phyloP scores from a whole-genome alignment of 2,113 vertebrate genomes.

The Rhinichthys klamathensis region DNA sequence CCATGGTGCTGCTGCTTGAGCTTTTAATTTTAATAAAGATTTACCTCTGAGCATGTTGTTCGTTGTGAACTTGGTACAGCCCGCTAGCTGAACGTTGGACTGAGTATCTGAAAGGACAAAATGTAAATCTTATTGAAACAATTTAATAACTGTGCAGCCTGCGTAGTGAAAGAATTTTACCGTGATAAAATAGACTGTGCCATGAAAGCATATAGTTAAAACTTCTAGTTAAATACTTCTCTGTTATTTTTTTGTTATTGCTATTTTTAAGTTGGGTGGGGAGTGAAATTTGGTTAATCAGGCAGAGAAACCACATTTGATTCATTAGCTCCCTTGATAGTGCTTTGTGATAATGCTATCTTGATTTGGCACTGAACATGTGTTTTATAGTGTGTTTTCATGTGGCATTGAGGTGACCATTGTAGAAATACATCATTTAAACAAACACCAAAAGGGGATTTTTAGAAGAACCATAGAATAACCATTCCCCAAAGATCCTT shows the following conservation, averaged over 20 bases:
- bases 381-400: neutral
- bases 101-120: neutral
- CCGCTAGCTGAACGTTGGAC: constrained; percentile 52
- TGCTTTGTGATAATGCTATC: constrained; percentile 1
- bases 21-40: constrained; percentile 51
- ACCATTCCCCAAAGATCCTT: neutral
- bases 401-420: neutral
- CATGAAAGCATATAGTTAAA: neutral
- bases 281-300: neutral
- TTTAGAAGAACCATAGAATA: neutral
- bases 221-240: neutral
- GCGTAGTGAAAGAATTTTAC: neutral
- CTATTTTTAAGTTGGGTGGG: neutral
- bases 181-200: constrained; percentile 36
- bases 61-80: constrained; percentile 41
- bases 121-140: constrained; percentile 40
- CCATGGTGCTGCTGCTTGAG: neutral
- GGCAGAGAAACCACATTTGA: neutral
- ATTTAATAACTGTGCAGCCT: constrained; percentile 34
- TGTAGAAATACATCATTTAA: constrained; percentile 20
- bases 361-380: constrained; percentile 1
- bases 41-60: constrained; percentile 62
- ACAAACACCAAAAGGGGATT: neutral
- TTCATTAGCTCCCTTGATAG: neutral
- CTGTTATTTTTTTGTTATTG: constrained; percentile 1